phyloP scores from a whole-genome alignment of 2,888 invertebrate species.

The Rutpela maculata region DNA sequence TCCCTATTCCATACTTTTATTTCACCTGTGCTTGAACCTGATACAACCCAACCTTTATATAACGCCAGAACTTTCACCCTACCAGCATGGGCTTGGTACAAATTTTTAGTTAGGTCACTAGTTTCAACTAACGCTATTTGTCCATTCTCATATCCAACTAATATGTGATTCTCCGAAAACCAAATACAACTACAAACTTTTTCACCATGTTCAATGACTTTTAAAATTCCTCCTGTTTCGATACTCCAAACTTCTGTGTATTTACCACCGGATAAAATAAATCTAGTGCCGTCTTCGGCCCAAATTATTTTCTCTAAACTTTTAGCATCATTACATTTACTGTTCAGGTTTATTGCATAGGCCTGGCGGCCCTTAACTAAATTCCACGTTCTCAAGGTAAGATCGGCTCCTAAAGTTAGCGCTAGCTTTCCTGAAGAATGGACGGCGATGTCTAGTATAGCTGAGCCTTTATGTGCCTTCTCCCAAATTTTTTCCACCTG shows the following conservation, averaged over 20 bases:
- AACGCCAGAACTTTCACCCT: constrained; percentile 82
- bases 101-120: constrained; percentile 74
- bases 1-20: constrained; percentile 82
- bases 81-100: constrained; percentile 78
- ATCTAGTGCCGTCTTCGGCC: constrained; percentile 86
- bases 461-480: constrained; percentile 87
- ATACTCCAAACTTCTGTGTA: constrained; percentile 88
- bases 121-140: constrained; percentile 79
- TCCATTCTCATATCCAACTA: constrained; percentile 86
- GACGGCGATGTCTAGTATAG: constrained; percentile 85
- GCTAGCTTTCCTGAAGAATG: constrained; percentile 94
- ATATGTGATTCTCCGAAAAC: constrained; percentile 79
- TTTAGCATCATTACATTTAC: constrained; percentile 76
- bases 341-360: constrained; percentile 90
- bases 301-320: constrained; percentile 75
- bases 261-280: constrained; percentile 84
- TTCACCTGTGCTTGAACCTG: constrained; percentile 87
- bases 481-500: constrained; percentile 88
- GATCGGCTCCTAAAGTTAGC: constrained; percentile 89
- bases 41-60: constrained; percentile 78
- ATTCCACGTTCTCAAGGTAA: constrained; percentile 93
- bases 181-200: constrained; percentile 85
- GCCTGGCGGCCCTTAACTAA: constrained; percentile 93
- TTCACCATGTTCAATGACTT: constrained; percentile 80
- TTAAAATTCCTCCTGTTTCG: constrained; percentile 84